Percentiles rank a stretch among this genome's conserved stretches.
Evolutionary conservation across 2,888 invertebrate genomes (phyloP).

Genomic region (Busseola fusca): DNA sequence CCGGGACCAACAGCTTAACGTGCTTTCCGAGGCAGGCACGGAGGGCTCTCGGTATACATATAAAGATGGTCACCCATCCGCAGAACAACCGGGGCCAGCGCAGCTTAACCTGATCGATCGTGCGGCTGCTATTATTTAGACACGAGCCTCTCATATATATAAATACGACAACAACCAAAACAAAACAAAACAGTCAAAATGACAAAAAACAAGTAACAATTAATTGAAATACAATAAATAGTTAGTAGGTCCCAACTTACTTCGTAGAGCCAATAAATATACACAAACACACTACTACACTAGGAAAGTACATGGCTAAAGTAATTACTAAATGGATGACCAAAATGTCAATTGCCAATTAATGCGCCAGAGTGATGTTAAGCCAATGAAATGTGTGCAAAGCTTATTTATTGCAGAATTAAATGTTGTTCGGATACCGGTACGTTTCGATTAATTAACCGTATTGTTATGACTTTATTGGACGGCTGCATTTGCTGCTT

Average conservation of each 20-base stretch:
- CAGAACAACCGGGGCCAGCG: too few species aligned
- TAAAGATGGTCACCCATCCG: too few species aligned
- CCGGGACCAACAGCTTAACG: too few species aligned
- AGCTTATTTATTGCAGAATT: conserved; percentile 46
- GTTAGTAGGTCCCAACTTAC: background rate
- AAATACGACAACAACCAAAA: too few species aligned
- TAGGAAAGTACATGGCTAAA: conserved; percentile 2
- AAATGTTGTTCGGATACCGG: conserved; percentile 33
- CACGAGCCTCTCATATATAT: too few species aligned
- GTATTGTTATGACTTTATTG: conserved; percentile 42
- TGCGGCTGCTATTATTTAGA: too few species aligned
- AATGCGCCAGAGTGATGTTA: conserved; percentile 36
- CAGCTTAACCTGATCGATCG: too few species aligned
- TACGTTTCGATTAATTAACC: conserved; percentile 41
- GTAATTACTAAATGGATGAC: conserved; percentile 46
- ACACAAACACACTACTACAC: background rate
- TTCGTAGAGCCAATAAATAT: background rate
- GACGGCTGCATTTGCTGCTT: conserved; percentile 21
- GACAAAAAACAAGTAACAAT: too few species aligned
- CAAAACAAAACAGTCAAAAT: too few species aligned
- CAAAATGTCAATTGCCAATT: conserved; percentile 24
- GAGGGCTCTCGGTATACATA: too few species aligned
- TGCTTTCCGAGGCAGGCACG: too few species aligned
- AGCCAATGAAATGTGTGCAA: conserved; percentile 46
- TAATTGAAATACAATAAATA: background rate